Base-by-base conservation (phyloP, 2,113 vertebrate species). In the Chrysochloris asiatica region DNA sequence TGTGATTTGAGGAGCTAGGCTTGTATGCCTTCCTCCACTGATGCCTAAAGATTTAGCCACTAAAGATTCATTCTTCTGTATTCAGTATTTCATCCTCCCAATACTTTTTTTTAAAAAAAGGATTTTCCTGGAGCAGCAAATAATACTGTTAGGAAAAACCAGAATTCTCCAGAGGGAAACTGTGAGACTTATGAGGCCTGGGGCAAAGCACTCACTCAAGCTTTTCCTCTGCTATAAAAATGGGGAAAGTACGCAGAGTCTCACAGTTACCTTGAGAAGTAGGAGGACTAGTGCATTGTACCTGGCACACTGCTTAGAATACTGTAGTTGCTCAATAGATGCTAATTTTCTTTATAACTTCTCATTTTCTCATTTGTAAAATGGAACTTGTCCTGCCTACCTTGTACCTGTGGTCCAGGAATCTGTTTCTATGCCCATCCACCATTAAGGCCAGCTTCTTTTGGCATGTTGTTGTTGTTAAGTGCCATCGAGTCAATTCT, bases 71-170 rank as follows among this genome's bases (percentile, higher is more conserved):
- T 19, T 36, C 47, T 45, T 47, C 73, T 84, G 24, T 16, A 14
- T 33, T n/a, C 50, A 33, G 63, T 14, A 22, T 14, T 72, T 33
- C 33, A 36, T 38, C 36, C 85, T 45, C 63, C 41, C 3, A 4
- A 54, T 17, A 54, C 16, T 21, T 17, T 54, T 17, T 67, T 59
- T 67, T 24, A 22, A 26, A 63, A 52, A 76, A 75, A 28, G n/a
- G n/a, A 5, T 71, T 79, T 89, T 71, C 43, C 61, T 36, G 61
- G 36, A 89, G 33, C 50, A 56, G 47, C n/a, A n/a, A 87, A 83
- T 52, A 56, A 41, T 3, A 21, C 33, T 11, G 59, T 30, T 33
- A 33, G 11, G 59, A 8, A 54, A 67, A 33, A 11, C n/a, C 30
- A 48, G 54, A 38, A 33, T 22, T 38, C 6, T 75, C 73, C 69